phyloP scores from a whole-genome alignment of 2,888 invertebrate species.

The Serrognathus titanus region DNA sequence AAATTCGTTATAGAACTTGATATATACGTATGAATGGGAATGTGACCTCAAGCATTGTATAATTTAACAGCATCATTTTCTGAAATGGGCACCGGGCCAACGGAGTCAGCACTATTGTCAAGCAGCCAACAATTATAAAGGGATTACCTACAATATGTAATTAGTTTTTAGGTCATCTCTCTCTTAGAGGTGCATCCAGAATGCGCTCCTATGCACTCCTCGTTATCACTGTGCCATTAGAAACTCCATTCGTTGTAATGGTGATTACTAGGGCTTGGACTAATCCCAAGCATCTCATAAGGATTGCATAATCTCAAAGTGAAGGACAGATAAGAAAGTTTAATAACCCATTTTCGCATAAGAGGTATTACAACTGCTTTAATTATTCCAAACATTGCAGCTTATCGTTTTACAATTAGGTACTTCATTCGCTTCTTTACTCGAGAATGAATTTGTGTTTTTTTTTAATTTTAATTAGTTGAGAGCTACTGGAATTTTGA shows the following conservation, averaged over 20 bases:
- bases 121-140: slow-evolving; percentile 43
- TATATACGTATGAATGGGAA: slow-evolving; percentile 23
- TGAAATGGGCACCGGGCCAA: slow-evolving; percentile 34
- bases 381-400: background rate
- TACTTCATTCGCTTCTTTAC: background rate
- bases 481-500: no score
- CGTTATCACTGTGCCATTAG: slow-evolving; percentile 29
- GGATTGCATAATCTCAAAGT: background rate
- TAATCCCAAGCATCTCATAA: slow-evolving; percentile 7
- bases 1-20: slow-evolving; percentile 13
- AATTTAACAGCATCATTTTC: slow-evolving; percentile 31
- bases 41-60: slow-evolving; percentile 26
- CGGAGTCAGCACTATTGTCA: slow-evolving; percentile 39
- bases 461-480: no score
- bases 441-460: no score
- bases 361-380: no score
- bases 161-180: slow-evolving; percentile 35
- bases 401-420: background rate
- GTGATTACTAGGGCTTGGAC: slow-evolving; percentile 26
- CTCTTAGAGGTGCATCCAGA: slow-evolving; percentile 13
- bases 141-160: slow-evolving; percentile 45
- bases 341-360: no score
- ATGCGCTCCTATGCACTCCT: slow-evolving; percentile 26
- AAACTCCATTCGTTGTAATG: slow-evolving; percentile 29
- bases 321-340: no score